Conservation (phyloP, 1,140 invertebrate genomes). For the Cyclargus thomasi region DNA sequence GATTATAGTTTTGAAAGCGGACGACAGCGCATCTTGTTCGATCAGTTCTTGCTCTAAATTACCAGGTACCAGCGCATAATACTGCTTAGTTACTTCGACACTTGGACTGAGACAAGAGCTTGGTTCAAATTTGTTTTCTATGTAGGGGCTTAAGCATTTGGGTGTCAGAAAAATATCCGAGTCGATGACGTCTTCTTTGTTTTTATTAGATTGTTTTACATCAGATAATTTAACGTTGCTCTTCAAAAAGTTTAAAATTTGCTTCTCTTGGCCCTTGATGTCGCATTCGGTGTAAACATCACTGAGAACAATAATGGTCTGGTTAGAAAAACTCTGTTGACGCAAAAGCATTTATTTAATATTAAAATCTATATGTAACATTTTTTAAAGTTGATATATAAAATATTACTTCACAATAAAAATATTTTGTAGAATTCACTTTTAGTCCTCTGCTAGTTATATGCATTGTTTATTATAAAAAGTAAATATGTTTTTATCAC, state of each 20-base stretch:
- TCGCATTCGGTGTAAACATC: slow-evolving; percentile 66
- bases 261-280: slow-evolving; percentile 58
- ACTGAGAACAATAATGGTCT: slow-evolving; percentile 39
- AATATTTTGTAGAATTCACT: too few relatives aligned
- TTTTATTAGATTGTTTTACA: slow-evolving; percentile 28
- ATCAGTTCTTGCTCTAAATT: slow-evolving; percentile 61
- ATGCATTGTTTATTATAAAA: too few relatives aligned
- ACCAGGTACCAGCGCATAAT: slow-evolving; percentile 65
- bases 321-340: too few relatives aligned
- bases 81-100: slow-evolving; percentile 56
- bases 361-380: too few relatives aligned
- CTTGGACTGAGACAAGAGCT: slow-evolving; percentile 51
- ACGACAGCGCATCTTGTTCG: slow-evolving; percentile 62
- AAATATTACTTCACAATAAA: too few relatives aligned
- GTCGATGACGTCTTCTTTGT: slow-evolving; percentile 44
- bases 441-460: too few relatives aligned
- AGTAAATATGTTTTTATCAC: too few relatives aligned
- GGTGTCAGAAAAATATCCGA: slow-evolving; percentile 53
- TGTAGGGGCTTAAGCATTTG: slow-evolving; percentile 49
- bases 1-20: slow-evolving; percentile 64
- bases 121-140: slow-evolving; percentile 43
- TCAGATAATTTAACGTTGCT: slow-evolving; percentile 34
- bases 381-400: too few relatives aligned
- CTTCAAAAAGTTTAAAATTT: slow-evolving; percentile 58
- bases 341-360: too few relatives aligned